Base-by-base conservation (phyloP, 2,113 vertebrate genomes). In the Dicerorhinus sumatrensis region DNA sequence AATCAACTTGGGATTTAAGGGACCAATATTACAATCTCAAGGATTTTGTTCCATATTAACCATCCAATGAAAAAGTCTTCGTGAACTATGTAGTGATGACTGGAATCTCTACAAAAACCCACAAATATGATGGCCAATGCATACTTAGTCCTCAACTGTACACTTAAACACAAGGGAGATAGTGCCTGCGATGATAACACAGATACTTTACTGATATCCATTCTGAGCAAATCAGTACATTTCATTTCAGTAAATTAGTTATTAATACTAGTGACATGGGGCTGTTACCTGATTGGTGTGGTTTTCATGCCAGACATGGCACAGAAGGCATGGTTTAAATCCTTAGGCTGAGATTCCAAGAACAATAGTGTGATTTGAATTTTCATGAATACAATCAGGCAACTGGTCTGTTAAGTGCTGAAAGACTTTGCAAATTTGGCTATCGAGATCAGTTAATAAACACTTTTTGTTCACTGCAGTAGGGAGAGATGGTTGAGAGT, bases 151-250 rank as follows among this genome's bases (percentile, higher is more conserved):
- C 29, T 95, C 21, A 60, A 39, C 36, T 60, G 5, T 25, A 46
- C 2, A 62, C 13, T 77, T 75, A 92, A 84, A 72, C 65, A 93
- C 69, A 84, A 77, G 27, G 72, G 67, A 75, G 56, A 91, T 27
- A 42, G 48, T 33, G 16, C 18, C 20, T 6, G 5, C 83, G 36
- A 14, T 12, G 33, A 65, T 23, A 89, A 82, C 27, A 70, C 4
- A 73, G 80, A 82, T 14, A 39, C 5, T 95, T 93, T 18, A 96
- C 20, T 73, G 56, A 91, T 29, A 73, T 3, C 5, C 27, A n/a
- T 48, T 70, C 60, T 63, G 83, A 36, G 3, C 72, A 89, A 96
- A 82, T 96, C 42, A 93, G 72, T 21, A 93, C 69, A 95, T 48
- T 92, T 88, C 76, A 65, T 25, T 9, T 87, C 39, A 36, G 6